Percentiles rank a stretch among this genome's conserved stretches.
Conservation (phyloP, 1,140 invertebrate species). For the Calephelis virginiensis region DNA sequence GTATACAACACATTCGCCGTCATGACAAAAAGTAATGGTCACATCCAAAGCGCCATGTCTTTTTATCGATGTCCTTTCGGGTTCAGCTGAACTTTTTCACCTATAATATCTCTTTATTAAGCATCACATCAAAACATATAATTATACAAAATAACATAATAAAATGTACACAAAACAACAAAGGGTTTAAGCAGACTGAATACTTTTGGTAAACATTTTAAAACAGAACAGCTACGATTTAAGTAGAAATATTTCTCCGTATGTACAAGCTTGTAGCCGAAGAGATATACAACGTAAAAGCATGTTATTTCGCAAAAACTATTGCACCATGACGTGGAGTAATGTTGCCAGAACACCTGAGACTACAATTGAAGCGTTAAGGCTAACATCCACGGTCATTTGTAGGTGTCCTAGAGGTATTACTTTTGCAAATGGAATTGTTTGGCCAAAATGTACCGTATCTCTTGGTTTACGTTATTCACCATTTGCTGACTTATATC, state of each 20-base stretch:
- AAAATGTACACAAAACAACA: too few relatives aligned
- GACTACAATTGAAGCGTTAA: constrained; percentile 28
- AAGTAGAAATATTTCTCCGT: constrained; percentile 1
- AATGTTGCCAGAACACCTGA: constrained; percentile 39
- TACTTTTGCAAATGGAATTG: constrained; percentile 25
- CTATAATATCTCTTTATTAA: too few relatives aligned
- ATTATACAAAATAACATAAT: too few relatives aligned
- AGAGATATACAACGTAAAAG: constrained; percentile 30
- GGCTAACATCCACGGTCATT: constrained; percentile 29
- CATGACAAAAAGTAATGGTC: too few relatives aligned
- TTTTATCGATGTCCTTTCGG: too few relatives aligned
- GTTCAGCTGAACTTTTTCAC: too few relatives aligned
- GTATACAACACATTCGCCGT: too few relatives aligned
- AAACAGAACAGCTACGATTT: neutral
- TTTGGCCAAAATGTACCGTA: constrained; percentile 1
- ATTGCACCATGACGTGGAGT: constrained; percentile 38
- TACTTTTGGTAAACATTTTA: neutral
- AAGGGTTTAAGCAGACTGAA: too few relatives aligned
- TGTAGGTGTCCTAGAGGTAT: constrained; percentile 30
- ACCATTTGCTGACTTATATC: neutral
- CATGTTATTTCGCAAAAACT: constrained; percentile 41
- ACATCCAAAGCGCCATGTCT: too few relatives aligned
- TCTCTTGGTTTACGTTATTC: constrained; percentile 8
- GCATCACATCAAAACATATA: too few relatives aligned
- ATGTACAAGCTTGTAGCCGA: constrained; percentile 6